Percentiles rank a stretch among this genome's conserved stretches.
Evolutionary conservation across 2,113 vertebrate genomes (phyloP).

Genomic region (Caranx melampygus): DNA sequence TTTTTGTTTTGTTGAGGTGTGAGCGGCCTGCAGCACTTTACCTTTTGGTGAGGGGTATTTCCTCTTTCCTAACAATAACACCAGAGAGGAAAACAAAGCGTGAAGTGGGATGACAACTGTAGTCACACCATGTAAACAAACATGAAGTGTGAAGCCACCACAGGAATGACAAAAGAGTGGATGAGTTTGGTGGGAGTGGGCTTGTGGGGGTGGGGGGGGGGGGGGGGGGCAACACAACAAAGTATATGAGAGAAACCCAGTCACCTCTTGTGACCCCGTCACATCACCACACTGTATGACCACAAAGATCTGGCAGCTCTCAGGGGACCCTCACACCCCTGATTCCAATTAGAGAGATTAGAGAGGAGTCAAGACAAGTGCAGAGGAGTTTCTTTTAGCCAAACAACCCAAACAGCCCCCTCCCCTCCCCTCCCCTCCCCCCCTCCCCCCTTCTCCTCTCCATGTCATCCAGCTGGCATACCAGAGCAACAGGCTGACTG

Average conservation of each 20-base stretch:
- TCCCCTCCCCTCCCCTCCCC: too few relatives aligned
- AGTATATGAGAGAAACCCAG: conserved; percentile 9
- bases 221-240: conserved; percentile 11
- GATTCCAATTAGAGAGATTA: conserved; percentile 73
- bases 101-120: conserved; percentile 27
- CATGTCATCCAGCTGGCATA: conserved; percentile 67
- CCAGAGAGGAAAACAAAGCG: not conserved
- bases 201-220: too few relatives aligned
- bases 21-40: conserved; percentile 10
- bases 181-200: not conserved
- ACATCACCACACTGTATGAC: conserved; percentile 48
- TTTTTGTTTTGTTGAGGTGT: conserved; percentile 27
- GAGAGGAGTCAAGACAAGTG: conserved; percentile 71
- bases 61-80: conserved; percentile 42
- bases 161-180: not conserved
- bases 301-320: conserved; percentile 69
- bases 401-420: conserved; percentile 40
- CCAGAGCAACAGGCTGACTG: conserved; percentile 61
- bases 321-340: conserved; percentile 41
- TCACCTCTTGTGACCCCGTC: conserved; percentile 54
- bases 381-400: conserved; percentile 47
- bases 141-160: not conserved
- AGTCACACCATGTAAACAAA: conserved; percentile 32
- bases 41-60: conserved; percentile 44
- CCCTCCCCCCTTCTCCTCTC: not conserved